A percentile compares a stretch with the other conserved stretches of the same genome.
Conservation (phyloP, 2,797 vertebrate genomes). For the Sarcoramphus papa region DNA sequence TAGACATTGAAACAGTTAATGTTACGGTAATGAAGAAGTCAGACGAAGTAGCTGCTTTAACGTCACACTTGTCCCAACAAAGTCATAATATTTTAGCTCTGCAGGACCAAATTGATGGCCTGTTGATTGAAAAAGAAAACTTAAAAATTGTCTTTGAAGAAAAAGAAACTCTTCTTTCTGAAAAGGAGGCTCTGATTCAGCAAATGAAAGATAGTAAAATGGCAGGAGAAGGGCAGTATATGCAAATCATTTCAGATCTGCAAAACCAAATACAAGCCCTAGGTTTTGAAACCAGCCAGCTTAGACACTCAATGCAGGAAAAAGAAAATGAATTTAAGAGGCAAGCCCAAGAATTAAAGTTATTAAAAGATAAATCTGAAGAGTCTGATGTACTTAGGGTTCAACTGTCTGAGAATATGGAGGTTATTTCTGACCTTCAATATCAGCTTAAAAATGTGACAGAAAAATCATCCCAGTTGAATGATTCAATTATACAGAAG, state of each 20-base stretch:
- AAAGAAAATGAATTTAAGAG: constrained; percentile 68
- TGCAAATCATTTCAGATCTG: constrained; percentile 70
- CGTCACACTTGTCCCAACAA: constrained; percentile 58
- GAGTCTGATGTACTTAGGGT: constrained; percentile 70
- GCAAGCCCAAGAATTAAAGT: constrained; percentile 66
- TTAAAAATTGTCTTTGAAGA: constrained; percentile 62
- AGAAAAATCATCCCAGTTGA: constrained; percentile 60
- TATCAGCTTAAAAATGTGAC: constrained; percentile 54
- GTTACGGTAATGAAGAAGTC: constrained; percentile 47
- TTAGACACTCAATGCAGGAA: constrained; percentile 56
- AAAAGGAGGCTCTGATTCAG: constrained; percentile 72
- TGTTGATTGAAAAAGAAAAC: constrained; percentile 67
- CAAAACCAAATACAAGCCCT: constrained; percentile 66
- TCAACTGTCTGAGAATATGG: constrained; percentile 73
- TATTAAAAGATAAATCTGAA: constrained; percentile 69
- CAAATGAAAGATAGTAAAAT: constrained; percentile 68
- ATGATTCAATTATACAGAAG: constrained; percentile 64
- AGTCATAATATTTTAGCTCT: constrained; percentile 64
- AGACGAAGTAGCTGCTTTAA: constrained; percentile 69
- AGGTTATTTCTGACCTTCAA: constrained; percentile 70
- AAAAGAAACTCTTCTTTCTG: constrained; percentile 70
- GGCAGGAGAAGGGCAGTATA: constrained; percentile 67
- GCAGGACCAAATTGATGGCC: constrained; percentile 66
- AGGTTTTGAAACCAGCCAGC: constrained; percentile 12
- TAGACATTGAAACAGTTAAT: constrained; percentile 69